Base-by-base conservation (phyloP, 2,113 vertebrate species). In the Poeciliopsis turrubarensis region DNA sequence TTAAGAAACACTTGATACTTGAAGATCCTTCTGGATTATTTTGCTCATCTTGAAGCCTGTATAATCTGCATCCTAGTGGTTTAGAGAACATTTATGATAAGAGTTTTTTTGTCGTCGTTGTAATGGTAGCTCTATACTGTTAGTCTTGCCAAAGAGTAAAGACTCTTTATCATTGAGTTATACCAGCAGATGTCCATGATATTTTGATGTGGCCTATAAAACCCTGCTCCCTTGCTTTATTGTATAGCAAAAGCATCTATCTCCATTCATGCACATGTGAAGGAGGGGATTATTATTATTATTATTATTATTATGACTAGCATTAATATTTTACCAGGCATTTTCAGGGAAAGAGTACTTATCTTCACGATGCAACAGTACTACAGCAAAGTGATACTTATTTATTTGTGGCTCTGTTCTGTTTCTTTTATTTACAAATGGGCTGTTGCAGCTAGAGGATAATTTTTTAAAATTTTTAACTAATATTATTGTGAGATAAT, bases 271-370 rank as follows among this genome's bases (percentile, higher is more conserved):
- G 44, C 44, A 57, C 51, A 57, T 6, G 22, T 25, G 47, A 54
- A 22, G 19, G 6, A 41, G 22, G 15, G 47, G 17, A 54, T 54
- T 54, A 25, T 54, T 41, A 15, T 41, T 54, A 25, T 54, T 41
- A 15, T 41, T 34, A 34, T 37, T 37, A 37, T 37, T 54, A 54
- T 54, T 54, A 25, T 51, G 11, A 39, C 14, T 54, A 54, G 22
- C 2, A 54, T 54, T 54, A 57, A 57, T n/a, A 57, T 95, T 94
- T 70, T 94, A 71, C 79, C 92, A 94, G 95, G 95, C 94, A 91
- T 94, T 95, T 96, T 98, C 97, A 98, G 97, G 96, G 97, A 98
- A 96, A 94, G 94, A 95, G 76, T 80, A 78, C 67, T 95, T 92
- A 95, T 95, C 94, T 94, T 95, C 93, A 95, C 93, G 94, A 95